Evolutionary conservation across 2,113 vertebrate genomes (phyloP).

Genomic region (Cathartes aura): DNA sequence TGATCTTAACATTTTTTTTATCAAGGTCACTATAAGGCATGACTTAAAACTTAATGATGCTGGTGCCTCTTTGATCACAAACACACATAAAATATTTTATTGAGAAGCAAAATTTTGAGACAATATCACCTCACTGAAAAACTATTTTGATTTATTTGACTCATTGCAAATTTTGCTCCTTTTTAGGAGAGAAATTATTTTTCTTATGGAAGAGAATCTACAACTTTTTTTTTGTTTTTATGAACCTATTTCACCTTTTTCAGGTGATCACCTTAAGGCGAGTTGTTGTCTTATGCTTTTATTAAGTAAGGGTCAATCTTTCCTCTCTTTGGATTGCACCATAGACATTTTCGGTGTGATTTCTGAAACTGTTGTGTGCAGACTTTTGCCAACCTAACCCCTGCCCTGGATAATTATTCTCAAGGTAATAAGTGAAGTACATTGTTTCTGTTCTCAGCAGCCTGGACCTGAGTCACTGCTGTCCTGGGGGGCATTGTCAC

Average conservation of each 20-base stretch:
- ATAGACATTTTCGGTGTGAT: background rate
- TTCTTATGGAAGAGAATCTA: background rate
- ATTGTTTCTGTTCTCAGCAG: background rate
- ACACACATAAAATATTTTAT: background rate
- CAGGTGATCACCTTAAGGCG: background rate
- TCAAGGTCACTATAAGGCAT: slow-evolving; percentile 44
- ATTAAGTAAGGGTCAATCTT: background rate
- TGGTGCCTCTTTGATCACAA: background rate
- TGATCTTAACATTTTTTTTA: slow-evolving; percentile 52
- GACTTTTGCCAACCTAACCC: background rate
- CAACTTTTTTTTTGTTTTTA: background rate
- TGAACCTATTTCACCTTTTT: background rate
- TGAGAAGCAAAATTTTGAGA: background rate
- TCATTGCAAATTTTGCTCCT: background rate
- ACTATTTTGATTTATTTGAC: background rate
- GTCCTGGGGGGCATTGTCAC: background rate
- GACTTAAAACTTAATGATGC: slow-evolving; percentile 14
- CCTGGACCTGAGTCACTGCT: background rate
- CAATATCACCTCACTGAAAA: background rate
- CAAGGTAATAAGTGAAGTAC: background rate
- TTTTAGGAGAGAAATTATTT: background rate
- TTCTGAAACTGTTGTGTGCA: background rate
- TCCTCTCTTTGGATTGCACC: background rate
- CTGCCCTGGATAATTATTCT: background rate
- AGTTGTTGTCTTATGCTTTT: background rate